Conservation (phyloP, 2,888 invertebrate species). For the Amiota mariae region DNA sequence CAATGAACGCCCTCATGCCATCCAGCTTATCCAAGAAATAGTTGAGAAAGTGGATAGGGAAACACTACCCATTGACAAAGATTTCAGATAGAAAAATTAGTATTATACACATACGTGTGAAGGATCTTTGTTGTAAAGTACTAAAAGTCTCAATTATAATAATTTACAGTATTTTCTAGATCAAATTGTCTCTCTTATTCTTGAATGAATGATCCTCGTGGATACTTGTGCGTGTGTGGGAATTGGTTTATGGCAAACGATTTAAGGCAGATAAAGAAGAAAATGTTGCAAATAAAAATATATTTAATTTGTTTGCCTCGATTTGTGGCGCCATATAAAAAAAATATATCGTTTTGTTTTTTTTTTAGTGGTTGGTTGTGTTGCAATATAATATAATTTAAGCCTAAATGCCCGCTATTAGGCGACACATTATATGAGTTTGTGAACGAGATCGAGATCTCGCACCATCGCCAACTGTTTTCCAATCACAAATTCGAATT, state of each 20-base stretch:
- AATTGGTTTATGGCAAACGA: constrained; percentile 21
- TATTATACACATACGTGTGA: too few relatives aligned
- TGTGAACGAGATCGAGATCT: constrained; percentile 41
- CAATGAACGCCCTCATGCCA: too few relatives aligned
- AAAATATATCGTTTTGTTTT: neutral
- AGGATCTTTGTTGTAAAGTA: too few relatives aligned
- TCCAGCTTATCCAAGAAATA: too few relatives aligned
- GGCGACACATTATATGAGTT: constrained; percentile 35
- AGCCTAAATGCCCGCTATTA: constrained; percentile 4
- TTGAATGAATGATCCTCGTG: neutral
- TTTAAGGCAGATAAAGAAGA: constrained; percentile 12
- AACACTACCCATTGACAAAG: too few relatives aligned
- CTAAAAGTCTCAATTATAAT: too few relatives aligned
- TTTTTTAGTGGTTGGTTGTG: neutral
- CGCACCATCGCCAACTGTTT: constrained; percentile 28
- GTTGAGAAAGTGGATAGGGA: too few relatives aligned
- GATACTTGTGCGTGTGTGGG: constrained; percentile 2
- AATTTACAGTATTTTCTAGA: too few relatives aligned
- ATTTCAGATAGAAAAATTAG: too few relatives aligned
- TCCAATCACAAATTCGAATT: constrained; percentile 49
- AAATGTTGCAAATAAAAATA: constrained; percentile 16
- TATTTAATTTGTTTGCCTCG: constrained; percentile 18
- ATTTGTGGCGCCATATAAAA: constrained; percentile 12
- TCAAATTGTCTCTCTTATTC: neutral
- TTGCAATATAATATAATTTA: neutral